Conservation (phyloP, 2,797 vertebrate genomes). For the Aselliscus stoliczkanus region DNA sequence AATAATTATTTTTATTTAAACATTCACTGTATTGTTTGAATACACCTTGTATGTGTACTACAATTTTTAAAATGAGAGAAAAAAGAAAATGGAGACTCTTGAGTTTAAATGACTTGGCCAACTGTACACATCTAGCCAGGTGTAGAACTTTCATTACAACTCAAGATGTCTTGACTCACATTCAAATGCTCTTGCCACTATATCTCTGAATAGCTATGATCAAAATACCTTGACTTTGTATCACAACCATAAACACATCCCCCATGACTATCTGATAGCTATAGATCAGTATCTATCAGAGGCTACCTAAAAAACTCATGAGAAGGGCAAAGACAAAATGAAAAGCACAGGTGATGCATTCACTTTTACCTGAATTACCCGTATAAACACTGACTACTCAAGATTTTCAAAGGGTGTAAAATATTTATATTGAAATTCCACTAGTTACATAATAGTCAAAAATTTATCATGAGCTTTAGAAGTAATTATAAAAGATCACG, state of each 20-base stretch:
- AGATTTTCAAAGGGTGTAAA: neutral
- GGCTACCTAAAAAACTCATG: neutral
- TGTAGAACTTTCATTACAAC: neutral
- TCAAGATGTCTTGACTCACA: neutral
- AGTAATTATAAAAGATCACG: neutral
- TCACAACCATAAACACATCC: neutral
- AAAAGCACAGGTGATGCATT: neutral
- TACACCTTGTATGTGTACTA: neutral
- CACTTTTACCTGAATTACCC: neutral
- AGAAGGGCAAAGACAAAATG: neutral
- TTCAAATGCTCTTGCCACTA: neutral
- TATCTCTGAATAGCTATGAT: neutral
- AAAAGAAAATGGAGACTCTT: neutral
- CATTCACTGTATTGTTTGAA: no score
- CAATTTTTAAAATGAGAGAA: neutral
- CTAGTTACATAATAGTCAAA: neutral
- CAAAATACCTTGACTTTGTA: neutral
- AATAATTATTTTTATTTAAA: no score
- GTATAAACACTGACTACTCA: neutral
- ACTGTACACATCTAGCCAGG: neutral
- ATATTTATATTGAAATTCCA: neutral
- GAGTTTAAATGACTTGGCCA: neutral
- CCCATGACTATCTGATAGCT: neutral
- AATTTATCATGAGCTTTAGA: neutral
- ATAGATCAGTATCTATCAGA: neutral